Percentiles rank a stretch among this genome's conserved stretches.
phyloP scores from a whole-genome alignment of 2,888 invertebrate species.

The Campoletis raptor region DNA sequence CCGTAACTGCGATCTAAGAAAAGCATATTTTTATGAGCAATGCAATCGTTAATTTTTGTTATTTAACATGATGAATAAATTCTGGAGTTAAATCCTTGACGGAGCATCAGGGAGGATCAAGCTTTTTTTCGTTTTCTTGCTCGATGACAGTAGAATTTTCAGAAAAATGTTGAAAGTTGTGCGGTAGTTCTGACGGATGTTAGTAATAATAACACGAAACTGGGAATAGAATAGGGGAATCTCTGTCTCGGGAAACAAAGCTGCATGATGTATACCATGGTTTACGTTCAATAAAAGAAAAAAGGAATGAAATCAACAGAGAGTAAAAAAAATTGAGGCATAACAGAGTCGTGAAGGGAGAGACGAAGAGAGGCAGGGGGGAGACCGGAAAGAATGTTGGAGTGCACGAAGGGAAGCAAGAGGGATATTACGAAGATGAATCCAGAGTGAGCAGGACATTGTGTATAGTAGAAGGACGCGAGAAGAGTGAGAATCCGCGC shows the following conservation, averaged over 20 bases:
- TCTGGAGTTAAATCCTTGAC: neutral
- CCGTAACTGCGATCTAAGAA: neutral
- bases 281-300: neutral
- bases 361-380: neutral
- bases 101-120: neutral
- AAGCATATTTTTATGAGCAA: neutral
- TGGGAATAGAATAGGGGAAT: neutral
- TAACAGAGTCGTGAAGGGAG: neutral
- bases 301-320: neutral
- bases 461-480: neutral
- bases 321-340: neutral
- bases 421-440: slow-evolving; percentile 45
- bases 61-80: neutral
- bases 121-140: neutral
- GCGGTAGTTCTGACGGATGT: neutral
- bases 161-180: neutral
- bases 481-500: slow-evolving; percentile 39
- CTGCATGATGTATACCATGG: neutral
- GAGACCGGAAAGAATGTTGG: slow-evolving; percentile 30
- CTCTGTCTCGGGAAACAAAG: neutral
- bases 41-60: neutral
- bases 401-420: slow-evolving; percentile 38
- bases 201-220: neutral
- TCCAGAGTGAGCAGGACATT: slow-evolving; percentile 39
- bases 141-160: neutral